Evolutionary conservation across 53 echinoderm and acorn worm genomes (phyloP).

Genomic region (Zoroaster sp.): DNA sequence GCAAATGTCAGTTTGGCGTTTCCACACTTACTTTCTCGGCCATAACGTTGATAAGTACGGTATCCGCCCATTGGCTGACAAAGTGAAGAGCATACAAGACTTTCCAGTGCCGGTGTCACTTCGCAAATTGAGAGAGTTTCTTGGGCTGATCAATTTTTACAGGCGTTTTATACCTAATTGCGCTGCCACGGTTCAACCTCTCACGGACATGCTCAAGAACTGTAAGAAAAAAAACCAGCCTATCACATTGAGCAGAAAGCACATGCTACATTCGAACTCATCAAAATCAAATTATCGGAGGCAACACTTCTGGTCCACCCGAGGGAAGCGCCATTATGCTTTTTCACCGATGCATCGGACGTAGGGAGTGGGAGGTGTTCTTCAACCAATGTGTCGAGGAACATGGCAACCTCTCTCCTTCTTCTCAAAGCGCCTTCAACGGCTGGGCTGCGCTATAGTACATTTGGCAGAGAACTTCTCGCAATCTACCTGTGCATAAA

Average conservation of each 20-base stretch:
- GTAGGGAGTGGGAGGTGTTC: constrained; percentile 30
- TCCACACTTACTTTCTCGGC: constrained; percentile 18
- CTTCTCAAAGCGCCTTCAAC: constrained; percentile 55
- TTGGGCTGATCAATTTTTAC: constrained; percentile 58
- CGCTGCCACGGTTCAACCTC: too few relatives aligned
- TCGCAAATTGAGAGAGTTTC: constrained; percentile 27
- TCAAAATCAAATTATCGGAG: too few relatives aligned
- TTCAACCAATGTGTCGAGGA: not conserved
- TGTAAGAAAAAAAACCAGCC: too few relatives aligned
- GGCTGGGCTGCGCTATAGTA: not conserved
- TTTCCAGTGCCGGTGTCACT: constrained; percentile 25
- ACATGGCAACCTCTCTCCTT: constrained; percentile 55
- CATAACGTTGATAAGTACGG: too few relatives aligned
- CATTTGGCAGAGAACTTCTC: not conserved
- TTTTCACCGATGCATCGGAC: not conserved
- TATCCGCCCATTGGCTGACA: not conserved
- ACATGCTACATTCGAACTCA: too few relatives aligned
- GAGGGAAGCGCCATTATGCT: not conserved
- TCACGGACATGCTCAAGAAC: not conserved
- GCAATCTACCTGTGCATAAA: not conserved
- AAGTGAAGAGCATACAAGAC: not conserved
- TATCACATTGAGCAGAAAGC: too few relatives aligned
- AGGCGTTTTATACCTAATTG: constrained; percentile 33
- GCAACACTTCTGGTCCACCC: not conserved
- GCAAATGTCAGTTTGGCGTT: too few relatives aligned